These are phyloP conservation scores for Ahaetulla prasina DNA, from an alignment of 2,113 vertebrate genomes.

Conservation along the genomic window DNA sequence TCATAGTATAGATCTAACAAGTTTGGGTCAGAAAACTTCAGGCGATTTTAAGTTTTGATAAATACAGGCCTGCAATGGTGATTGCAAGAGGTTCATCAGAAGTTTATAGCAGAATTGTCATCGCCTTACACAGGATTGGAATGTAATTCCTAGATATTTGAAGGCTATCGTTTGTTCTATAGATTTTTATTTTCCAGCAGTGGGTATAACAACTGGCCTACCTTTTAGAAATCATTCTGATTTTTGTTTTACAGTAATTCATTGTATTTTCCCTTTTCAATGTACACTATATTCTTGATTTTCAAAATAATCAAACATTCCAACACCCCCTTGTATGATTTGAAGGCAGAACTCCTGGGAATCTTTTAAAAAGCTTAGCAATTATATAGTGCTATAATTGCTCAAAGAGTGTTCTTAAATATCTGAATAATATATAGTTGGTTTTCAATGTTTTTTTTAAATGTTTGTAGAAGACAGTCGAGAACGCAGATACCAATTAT, in stretches of 20 bases:
- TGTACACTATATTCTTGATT: neutral
- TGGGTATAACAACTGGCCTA: neutral
- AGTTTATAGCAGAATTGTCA: neutral
- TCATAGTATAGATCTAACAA: neutral
- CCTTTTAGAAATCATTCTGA: neutral
- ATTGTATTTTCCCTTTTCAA: neutral
- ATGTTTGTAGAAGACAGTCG: neutral
- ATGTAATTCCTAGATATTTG: neutral
- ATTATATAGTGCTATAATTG: neutral
- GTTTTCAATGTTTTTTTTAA: neutral
- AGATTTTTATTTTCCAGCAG: neutral
- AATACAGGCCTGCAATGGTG: neutral
- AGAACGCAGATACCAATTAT: conserved; percentile 9
- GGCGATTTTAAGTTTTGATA: neutral
- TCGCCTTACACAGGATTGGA: neutral
- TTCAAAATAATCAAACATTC: neutral
- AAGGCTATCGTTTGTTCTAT: neutral
- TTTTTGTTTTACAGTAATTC: neutral
- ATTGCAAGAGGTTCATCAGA: neutral
- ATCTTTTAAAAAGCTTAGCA: neutral
- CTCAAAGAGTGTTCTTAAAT: neutral
- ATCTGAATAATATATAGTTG: neutral
- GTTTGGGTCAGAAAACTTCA: neutral
- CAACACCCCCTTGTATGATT: neutral
- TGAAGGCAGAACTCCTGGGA: neutral